Evolutionary conservation across 2,797 vertebrate genomes (phyloP).

Genomic region (Melanotaenia trifasciata): DNA sequence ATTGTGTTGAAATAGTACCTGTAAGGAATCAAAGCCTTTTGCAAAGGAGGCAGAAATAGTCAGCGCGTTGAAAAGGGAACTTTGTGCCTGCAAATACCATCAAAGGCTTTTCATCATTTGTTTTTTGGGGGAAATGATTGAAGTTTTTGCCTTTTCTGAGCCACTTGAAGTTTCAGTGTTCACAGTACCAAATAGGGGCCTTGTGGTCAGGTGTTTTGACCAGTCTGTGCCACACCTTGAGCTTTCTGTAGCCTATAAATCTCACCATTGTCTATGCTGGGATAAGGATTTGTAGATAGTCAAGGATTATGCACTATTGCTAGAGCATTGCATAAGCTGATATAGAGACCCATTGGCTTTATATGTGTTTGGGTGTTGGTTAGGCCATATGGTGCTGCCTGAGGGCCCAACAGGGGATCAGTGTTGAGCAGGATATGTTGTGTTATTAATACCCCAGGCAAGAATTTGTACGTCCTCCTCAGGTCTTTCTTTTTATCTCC

Average conservation of each 20-base stretch:
- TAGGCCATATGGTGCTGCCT: slow-evolving; percentile 71
- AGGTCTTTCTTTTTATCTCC: slow-evolving; percentile 23
- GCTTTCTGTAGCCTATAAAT: slow-evolving; percentile 34
- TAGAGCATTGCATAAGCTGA: slow-evolving; percentile 60
- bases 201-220: slow-evolving; percentile 14
- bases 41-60: slow-evolving; percentile 19
- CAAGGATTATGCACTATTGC: slow-evolving; percentile 57
- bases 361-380: slow-evolving; percentile 48
- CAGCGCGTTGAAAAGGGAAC: slow-evolving; percentile 12
- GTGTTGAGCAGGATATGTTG: slow-evolving; percentile 70
- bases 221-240: slow-evolving; percentile 6
- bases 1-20: slow-evolving; percentile 29
- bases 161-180: slow-evolving; percentile 15
- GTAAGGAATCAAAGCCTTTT: slow-evolving; percentile 37
- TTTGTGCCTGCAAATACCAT: slow-evolving; percentile 3
- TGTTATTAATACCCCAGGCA: slow-evolving; percentile 77
- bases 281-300: slow-evolving; percentile 47
- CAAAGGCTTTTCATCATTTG: slow-evolving; percentile 21
- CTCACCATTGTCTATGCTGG: slow-evolving; percentile 31
- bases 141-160: slow-evolving; percentile 7
- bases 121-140: slow-evolving; percentile 20
- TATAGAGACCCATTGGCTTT: slow-evolving; percentile 46
- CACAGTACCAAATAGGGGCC: neutral
- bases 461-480: slow-evolving; percentile 36
- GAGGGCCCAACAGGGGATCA: slow-evolving; percentile 65